Evolutionary conservation across 2,797 vertebrate genomes (phyloP).

Genomic region (Rallus crepitans): DNA sequence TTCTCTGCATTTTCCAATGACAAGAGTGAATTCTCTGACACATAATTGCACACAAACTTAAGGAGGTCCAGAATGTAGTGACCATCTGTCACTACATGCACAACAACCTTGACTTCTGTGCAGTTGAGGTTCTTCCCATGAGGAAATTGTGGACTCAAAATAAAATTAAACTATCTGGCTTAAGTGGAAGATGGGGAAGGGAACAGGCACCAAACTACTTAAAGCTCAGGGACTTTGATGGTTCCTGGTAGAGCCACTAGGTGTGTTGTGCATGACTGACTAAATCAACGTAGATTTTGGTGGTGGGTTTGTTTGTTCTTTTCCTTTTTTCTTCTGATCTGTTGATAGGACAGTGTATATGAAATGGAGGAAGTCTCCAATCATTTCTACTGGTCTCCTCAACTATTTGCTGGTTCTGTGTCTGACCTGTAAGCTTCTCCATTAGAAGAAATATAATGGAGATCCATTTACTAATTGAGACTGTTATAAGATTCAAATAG

Average conservation of each 20-base stretch:
- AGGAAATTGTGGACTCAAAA: neutral
- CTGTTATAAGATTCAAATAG: neutral
- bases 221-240: neutral
- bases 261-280: neutral
- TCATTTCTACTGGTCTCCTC: neutral
- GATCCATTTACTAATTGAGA: neutral
- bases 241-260: accelerated
- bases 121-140: neutral
- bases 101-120: neutral
- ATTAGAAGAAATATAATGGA: neutral
- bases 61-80: neutral
- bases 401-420: neutral
- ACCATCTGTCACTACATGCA: neutral
- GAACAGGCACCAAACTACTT: neutral
- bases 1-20: neutral
- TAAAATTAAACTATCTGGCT: neutral
- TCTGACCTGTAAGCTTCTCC: neutral
- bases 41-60: neutral
- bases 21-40: neutral
- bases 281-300: neutral
- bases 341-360: neutral
- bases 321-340: neutral
- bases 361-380: neutral
- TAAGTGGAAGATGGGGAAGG: neutral
- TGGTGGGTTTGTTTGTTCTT: accelerated